Conservation (phyloP, 2,888 invertebrate species). For the Blera fallax region DNA sequence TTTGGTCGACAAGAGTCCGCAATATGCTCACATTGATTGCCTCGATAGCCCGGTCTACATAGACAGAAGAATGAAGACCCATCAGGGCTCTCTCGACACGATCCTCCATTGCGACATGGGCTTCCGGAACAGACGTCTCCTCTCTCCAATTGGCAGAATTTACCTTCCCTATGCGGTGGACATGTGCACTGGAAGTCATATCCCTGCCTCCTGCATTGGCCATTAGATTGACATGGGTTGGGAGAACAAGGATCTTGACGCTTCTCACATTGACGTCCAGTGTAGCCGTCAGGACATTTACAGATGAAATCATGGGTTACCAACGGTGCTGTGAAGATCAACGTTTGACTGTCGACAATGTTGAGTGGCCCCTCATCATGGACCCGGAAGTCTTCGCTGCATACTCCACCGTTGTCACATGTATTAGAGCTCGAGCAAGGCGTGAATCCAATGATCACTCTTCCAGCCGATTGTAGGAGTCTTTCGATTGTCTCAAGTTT, state of each 20-base stretch:
- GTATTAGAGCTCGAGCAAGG: constrained; percentile 87
- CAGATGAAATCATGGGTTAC: constrained; percentile 90
- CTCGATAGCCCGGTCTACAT: constrained; percentile 95
- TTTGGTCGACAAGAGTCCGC: constrained; percentile 96
- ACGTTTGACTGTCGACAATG: constrained; percentile 90
- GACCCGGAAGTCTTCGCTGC: constrained; percentile 88
- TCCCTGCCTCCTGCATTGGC: constrained; percentile 91
- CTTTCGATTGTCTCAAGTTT: constrained; percentile 86
- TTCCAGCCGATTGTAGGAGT: constrained; percentile 83
- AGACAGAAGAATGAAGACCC: constrained; percentile 95
- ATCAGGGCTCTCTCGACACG: constrained; percentile 93
- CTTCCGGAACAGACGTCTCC: constrained; percentile 92
- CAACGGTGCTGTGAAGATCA: constrained; percentile 92
- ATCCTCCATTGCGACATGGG: constrained; percentile 95
- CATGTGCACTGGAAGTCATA: constrained; percentile 93
- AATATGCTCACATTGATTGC: constrained; percentile 93
- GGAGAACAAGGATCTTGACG: constrained; percentile 95
- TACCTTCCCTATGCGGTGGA: constrained; percentile 89
- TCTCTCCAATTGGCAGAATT: constrained; percentile 91
- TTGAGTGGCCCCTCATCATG: constrained; percentile 83
- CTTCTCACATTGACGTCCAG: constrained; percentile 91
- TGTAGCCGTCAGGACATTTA: constrained; percentile 92
- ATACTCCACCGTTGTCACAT: constrained; percentile 91
- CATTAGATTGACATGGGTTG: constrained; percentile 93
- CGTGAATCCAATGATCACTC: constrained; percentile 88